Base-by-base conservation (phyloP, 1,140 invertebrate genomes). In the Tribolium castaneum region DNA sequence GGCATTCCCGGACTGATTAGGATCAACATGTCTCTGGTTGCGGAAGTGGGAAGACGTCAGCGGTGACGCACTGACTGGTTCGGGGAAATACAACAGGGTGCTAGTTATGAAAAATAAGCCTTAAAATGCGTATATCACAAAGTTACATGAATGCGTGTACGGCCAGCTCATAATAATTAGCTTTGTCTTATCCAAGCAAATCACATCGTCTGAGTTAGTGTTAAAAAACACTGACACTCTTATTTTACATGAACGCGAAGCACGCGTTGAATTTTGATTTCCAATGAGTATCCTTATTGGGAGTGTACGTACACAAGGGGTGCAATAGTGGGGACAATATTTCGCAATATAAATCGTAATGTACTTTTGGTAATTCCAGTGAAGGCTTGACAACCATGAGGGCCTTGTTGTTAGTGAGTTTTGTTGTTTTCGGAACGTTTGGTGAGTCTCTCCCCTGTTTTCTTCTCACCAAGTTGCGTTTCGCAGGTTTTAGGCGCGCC, bases 161-260 rank as follows among this genome's bases (percentile, higher is more conserved):
- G 80, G 73, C 71, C 66, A 49, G 70, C 39, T 78, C 76, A 80
- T 80, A 80, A 77, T 72, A 80, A 80, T 80, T 70, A 77, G 75
- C 70, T 75, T 51, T 52, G 71, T 70, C 66, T 81, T 79, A 81
- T 79, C 78, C 59, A 81, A 79, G 62, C 80, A 79, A 73, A 81
- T 81, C 80, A 81, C 80, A 81, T 81, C 56, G 71, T 62, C 73
- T 77, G 54, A 59, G 73, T 74, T 79, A 79, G 75, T 71, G 78
- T 79, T 81, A 77, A 81, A 81, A 81, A 81, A 76, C 78, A 81
- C 80, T 81, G 78, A 77, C 78, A 79, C 71, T 79, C 76, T 81
- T 79, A 77, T 81, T 81, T 81, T 81, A 79, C 78, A 72, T 75
- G 72, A 79, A 70, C 78, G 56, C 75, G 62, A 79, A 56, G 79